Conservation (phyloP, 2,888 invertebrate genomes). For the Melanargia galathea region DNA sequence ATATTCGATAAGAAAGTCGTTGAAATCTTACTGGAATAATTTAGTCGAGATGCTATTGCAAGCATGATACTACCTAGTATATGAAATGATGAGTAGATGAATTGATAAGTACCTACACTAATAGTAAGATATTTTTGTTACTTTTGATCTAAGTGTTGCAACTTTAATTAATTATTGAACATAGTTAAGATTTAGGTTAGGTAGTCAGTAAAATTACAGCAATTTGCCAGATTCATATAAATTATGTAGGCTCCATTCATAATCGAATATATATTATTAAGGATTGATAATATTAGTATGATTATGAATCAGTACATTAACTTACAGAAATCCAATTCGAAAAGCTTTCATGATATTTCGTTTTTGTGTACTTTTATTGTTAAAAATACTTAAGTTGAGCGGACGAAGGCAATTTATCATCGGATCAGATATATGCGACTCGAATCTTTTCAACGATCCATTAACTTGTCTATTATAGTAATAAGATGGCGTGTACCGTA, state of each 20-base stretch:
- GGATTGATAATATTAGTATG: background rate
- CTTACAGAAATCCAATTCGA: slow-evolving; percentile 13
- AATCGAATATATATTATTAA: background rate
- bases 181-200: too few relatives aligned
- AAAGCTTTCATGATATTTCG: slow-evolving; percentile 11
- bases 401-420: slow-evolving; percentile 33
- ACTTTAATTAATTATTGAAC: too few relatives aligned
- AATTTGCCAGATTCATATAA: background rate
- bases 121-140: too few relatives aligned
- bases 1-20: background rate
- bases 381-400: slow-evolving; percentile 22
- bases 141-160: too few relatives aligned
- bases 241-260: background rate
- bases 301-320: slow-evolving; percentile 12
- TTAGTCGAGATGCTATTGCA: background rate
- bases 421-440: slow-evolving; percentile 29
- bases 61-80: too few relatives aligned
- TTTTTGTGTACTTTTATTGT: slow-evolving; percentile 28
- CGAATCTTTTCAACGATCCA: slow-evolving; percentile 29
- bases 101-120: too few relatives aligned
- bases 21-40: too few relatives aligned
- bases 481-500: slow-evolving; percentile 5
- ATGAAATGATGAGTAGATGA: too few relatives aligned
- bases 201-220: background rate
- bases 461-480: slow-evolving; percentile 27